These are phyloP conservation scores for Hoplodrina ambigua DNA, from an alignment of 2,888 invertebrate genomes.

Conservation along the genomic window DNA sequence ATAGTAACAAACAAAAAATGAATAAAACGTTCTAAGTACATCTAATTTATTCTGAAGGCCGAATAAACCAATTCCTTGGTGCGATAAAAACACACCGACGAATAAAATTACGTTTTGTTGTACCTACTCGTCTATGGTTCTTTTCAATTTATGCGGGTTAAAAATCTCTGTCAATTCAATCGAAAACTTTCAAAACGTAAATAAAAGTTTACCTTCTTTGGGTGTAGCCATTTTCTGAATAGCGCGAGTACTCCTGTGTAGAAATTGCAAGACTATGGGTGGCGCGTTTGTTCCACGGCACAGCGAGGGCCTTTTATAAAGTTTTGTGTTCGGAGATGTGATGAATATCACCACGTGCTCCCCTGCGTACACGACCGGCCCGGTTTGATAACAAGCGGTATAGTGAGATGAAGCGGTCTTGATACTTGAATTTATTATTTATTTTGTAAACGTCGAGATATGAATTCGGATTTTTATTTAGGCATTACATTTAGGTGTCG, in stretches of 20 bases:
- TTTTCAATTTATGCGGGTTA: slow-evolving; percentile 61
- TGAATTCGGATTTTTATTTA: background rate
- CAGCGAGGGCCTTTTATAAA: slow-evolving; percentile 84
- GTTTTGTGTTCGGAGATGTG: slow-evolving; percentile 75
- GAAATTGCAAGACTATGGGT: slow-evolving; percentile 70
- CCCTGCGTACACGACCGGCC: slow-evolving; percentile 73
- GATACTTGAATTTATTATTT: slow-evolving; percentile 56
- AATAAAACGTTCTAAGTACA: slow-evolving; percentile 20
- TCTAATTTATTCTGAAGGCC: slow-evolving; percentile 59
- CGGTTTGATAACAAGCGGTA: slow-evolving; percentile 79
- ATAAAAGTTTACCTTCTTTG: slow-evolving; percentile 83
- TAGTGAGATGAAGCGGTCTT: slow-evolving; percentile 65
- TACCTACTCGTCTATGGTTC: slow-evolving; percentile 20
- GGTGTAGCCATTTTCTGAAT: slow-evolving; percentile 80
- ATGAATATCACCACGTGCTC: slow-evolving; percentile 81
- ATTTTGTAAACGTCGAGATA: background rate
- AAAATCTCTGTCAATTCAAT: slow-evolving; percentile 53
- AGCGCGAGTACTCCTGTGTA: slow-evolving; percentile 59
- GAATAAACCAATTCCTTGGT: slow-evolving; percentile 26
- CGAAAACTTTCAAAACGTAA: slow-evolving; percentile 49
- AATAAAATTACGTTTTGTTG: slow-evolving; percentile 4
- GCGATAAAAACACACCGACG: slow-evolving; percentile 12
- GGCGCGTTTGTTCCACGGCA: slow-evolving; percentile 76
- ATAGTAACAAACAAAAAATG: slow-evolving; percentile 15
- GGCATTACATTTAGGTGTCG: background rate